Conservation (phyloP, 2,113 vertebrate genomes). For the Vanacampus margaritifer region DNA sequence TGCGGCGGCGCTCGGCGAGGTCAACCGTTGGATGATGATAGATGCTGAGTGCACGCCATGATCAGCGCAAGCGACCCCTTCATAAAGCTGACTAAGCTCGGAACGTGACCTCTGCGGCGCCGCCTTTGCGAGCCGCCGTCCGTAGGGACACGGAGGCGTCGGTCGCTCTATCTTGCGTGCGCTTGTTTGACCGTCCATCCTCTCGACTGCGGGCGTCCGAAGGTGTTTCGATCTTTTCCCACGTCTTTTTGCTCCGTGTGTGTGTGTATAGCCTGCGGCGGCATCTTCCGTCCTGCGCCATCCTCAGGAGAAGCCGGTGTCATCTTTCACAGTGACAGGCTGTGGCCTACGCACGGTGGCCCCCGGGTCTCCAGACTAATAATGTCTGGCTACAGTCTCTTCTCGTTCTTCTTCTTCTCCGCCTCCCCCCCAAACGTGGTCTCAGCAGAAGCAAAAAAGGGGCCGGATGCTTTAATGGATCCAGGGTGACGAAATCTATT, state of each 20-base stretch:
- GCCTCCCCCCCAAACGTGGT: conserved; percentile 23
- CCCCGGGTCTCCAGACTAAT: conserved; percentile 64
- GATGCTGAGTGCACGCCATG: conserved; percentile 46
- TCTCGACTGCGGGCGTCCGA: conserved; percentile 35
- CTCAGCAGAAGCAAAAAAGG: conserved; percentile 26
- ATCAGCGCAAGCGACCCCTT: conserved; percentile 42
- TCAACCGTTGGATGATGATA: conserved; percentile 56
- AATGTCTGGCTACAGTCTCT: conserved; percentile 52
- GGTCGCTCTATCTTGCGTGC: background rate
- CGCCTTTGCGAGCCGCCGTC: background rate
- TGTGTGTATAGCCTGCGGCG: conserved; percentile 33
- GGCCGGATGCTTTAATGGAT: conserved; percentile 17
- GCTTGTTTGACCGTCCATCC: conserved; percentile 20
- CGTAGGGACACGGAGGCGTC: background rate
- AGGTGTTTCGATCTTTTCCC: conserved; percentile 34
- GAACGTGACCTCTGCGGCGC: conserved; percentile 14
- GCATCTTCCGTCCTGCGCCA: conserved; percentile 42
- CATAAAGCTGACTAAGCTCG: background rate
- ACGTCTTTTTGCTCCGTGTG: conserved; percentile 5
- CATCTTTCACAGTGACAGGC: conserved; percentile 71
- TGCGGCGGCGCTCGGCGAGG: conserved; percentile 23
- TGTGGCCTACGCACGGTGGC: conserved; percentile 56
- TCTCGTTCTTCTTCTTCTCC: conserved; percentile 11
- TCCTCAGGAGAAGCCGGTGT: conserved; percentile 52
- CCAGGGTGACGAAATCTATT: conserved; percentile 34